Percentiles rank a stretch among this genome's conserved stretches.
Conservation (phyloP, 2,888 invertebrate genomes). For the Artemia sp. region DNA sequence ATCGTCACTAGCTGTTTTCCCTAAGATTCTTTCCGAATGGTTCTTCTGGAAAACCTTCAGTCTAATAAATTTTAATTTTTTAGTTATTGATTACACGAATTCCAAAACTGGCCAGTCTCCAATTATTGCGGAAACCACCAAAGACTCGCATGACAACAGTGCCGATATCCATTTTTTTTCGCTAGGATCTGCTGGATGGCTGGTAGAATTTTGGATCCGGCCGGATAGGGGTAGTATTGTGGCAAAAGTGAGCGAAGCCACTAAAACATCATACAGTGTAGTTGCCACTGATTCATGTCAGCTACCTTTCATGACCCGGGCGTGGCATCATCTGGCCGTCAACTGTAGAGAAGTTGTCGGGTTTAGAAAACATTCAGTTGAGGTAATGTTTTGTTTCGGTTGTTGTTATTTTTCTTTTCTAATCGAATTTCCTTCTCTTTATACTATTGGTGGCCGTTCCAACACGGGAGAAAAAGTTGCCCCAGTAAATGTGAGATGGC, state of each 20-base stretch:
- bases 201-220: constrained; percentile 12
- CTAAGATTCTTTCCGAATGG: too few relatives aligned
- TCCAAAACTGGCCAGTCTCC: not conserved
- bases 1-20: too few relatives aligned
- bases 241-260: constrained; percentile 10
- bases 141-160: not conserved
- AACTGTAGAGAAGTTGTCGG: constrained; percentile 4
- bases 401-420: too few relatives aligned
- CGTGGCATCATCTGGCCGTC: constrained; percentile 10
- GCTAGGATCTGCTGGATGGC: constrained; percentile 3
- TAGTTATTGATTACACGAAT: not conserved
- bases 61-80: not conserved
- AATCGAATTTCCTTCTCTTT: too few relatives aligned
- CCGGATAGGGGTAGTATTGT: not conserved
- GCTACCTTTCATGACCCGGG: constrained; percentile 1
- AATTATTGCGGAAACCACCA: not conserved
- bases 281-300: constrained; percentile 7
- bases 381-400: not conserved
- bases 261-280: constrained; percentile 1
- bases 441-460: too few relatives aligned
- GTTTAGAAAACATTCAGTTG: constrained; percentile 6
- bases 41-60: too few relatives aligned
- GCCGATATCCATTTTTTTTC: constrained; percentile 11
- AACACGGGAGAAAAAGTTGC: too few relatives aligned
- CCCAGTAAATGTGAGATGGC: too few relatives aligned